Evolutionary conservation across 2,888 invertebrate genomes (phyloP).

Genomic region (Hirtodrosophila trivittata): DNA sequence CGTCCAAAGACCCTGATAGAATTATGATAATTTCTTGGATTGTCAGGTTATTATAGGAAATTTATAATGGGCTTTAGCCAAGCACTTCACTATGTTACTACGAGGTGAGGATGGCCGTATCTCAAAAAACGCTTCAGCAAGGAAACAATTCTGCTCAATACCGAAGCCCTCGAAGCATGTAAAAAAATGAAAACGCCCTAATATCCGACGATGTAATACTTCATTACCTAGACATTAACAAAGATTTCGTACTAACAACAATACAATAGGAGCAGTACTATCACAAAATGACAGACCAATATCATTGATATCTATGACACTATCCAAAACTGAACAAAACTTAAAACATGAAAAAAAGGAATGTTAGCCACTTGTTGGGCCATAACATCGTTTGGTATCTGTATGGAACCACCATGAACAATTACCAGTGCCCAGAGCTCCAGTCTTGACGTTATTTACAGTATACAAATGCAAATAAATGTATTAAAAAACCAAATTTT

Average conservation of each 20-base stretch:
- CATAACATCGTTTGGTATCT: not conserved
- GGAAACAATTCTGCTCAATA: not conserved
- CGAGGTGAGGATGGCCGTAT: slow-evolving; percentile 1
- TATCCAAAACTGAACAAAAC: not conserved
- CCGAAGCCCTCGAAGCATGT: slow-evolving; percentile 9
- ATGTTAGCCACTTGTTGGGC: slow-evolving; percentile 3
- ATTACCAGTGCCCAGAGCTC: too few species aligned
- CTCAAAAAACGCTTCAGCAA: slow-evolving; percentile 5
- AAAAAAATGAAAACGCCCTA: slow-evolving; percentile 2
- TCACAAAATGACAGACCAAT: slow-evolving; percentile 1
- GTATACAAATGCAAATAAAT: too few species aligned
- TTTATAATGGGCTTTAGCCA: too few species aligned
- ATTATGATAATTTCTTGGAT: too few species aligned
- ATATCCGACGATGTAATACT: slow-evolving; percentile 14
- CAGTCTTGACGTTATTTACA: too few species aligned
- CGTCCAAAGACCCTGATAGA: too few species aligned
- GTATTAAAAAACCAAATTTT: too few species aligned
- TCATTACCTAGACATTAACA: slow-evolving; percentile 9
- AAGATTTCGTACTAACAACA: slow-evolving; percentile 11
- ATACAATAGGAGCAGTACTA: slow-evolving; percentile 2
- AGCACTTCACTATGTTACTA: too few species aligned
- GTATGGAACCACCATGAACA: too few species aligned
- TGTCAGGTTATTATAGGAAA: too few species aligned
- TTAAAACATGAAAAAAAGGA: not conserved
- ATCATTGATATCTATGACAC: not conserved